Evolutionary conservation across 2,113 vertebrate species (phyloP).

Genomic region (Chloropsis hardwickii): DNA sequence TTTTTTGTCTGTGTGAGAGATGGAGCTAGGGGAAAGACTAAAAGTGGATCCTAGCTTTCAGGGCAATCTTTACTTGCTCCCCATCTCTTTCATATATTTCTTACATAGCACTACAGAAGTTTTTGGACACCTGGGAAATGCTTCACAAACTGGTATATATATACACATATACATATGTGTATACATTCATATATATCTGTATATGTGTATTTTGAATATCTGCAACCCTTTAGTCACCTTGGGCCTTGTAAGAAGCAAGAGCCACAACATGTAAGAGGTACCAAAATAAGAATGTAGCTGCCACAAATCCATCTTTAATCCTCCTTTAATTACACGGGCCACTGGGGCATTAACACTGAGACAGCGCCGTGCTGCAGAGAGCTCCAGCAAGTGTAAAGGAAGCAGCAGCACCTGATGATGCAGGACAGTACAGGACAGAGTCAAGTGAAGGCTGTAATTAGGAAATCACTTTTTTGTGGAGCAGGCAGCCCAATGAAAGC

Average conservation of each 20-base stretch:
- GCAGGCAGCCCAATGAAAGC: background rate
- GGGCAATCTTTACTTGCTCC: background rate
- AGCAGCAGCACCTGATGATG: background rate
- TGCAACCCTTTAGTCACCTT: background rate
- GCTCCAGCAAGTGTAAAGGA: background rate
- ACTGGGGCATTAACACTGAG: background rate
- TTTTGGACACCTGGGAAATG: background rate
- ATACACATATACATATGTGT: fast-evolving
- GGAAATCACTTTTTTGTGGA: conserved; percentile 19
- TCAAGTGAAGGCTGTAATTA: conserved; percentile 4
- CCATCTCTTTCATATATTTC: background rate
- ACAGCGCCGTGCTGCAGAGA: background rate
- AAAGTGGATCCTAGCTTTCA: background rate
- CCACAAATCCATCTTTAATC: conserved; percentile 16
- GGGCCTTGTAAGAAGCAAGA: background rate
- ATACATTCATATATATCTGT: too few species aligned
- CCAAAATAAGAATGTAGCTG: background rate
- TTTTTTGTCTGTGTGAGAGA: background rate
- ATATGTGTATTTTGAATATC: background rate
- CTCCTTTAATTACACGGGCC: background rate
- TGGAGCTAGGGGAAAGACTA: background rate
- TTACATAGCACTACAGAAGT: background rate
- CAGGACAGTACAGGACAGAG: background rate
- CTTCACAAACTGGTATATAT: background rate
- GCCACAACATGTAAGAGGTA: background rate